A percentile compares a stretch with the other conserved stretches of the same genome.
These are phyloP conservation scores for Mystacides longicornis DNA, from an alignment of 2,888 invertebrate genomes.

Conservation along the genomic window DNA sequence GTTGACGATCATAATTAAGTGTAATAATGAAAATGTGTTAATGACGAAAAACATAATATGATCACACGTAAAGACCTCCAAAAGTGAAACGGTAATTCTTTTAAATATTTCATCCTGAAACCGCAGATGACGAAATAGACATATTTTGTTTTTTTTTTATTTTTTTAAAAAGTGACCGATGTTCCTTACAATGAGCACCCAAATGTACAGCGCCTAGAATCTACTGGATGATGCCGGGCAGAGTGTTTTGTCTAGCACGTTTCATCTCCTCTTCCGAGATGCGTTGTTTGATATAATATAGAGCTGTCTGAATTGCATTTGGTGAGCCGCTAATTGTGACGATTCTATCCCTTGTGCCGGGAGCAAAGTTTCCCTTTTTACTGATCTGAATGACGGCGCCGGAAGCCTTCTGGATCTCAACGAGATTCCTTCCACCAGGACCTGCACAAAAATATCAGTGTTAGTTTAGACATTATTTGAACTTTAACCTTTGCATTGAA, in stretches of 20 bases:
- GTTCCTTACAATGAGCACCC: neutral
- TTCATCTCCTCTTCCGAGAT: conserved; percentile 94
- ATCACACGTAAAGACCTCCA: no score
- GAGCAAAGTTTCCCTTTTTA: conserved; percentile 95
- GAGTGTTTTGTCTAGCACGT: conserved; percentile 83
- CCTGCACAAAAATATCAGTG: no score
- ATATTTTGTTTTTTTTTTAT: no score
- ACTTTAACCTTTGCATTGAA: no score
- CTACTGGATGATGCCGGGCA: conserved; percentile 64
- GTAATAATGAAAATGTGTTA: no score
- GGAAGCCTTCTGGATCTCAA: conserved; percentile 95
- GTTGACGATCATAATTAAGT: no score
- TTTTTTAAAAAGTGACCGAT: neutral
- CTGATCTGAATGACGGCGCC: conserved; percentile 98
- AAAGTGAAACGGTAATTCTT: neutral
- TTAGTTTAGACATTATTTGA: no score
- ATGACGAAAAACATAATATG: no score
- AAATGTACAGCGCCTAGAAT: neutral
- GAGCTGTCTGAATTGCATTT: conserved; percentile 84
- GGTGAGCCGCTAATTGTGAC: conserved; percentile 90
- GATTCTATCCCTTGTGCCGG: conserved; percentile 94
- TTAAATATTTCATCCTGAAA: neutral
- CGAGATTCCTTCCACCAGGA: conserved; percentile 91
- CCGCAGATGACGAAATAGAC: neutral
- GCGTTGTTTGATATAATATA: conserved; percentile 93